A percentile compares a stretch with the other conserved stretches of the same genome.
Conservation (phyloP, 2,888 invertebrate species). For the Orchesellides sinensis region DNA sequence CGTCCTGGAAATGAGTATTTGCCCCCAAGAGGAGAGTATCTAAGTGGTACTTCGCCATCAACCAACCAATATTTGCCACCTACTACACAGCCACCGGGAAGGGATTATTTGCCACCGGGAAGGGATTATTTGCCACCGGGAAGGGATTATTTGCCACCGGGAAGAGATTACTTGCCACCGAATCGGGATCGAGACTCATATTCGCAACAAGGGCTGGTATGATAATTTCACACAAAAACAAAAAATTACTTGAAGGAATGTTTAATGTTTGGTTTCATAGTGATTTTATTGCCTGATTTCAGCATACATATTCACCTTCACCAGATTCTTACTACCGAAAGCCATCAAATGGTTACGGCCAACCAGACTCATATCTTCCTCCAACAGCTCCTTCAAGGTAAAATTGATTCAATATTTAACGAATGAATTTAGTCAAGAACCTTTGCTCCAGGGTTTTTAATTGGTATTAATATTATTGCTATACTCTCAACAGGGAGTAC, state of each 20-base stretch:
- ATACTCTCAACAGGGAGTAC: slow-evolving; percentile 11
- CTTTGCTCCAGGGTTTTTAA: no score
- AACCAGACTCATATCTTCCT: slow-evolving; percentile 49
- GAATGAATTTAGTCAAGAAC: no score
- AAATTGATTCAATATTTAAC: no score
- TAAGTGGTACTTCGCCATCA: slow-evolving; percentile 55
- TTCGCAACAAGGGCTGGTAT: slow-evolving; percentile 26
- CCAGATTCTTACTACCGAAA: slow-evolving; percentile 69
- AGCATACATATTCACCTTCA: slow-evolving; percentile 62
- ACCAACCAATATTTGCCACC: slow-evolving; percentile 62
- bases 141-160: slow-evolving; percentile 29
- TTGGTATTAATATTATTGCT: neutral
- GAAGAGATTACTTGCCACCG: slow-evolving; percentile 30
- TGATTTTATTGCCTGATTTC: slow-evolving; percentile 16
- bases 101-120: slow-evolving; percentile 30
- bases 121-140: slow-evolving; percentile 30
- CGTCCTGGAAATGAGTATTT: no score
- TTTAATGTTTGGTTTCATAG: no score
- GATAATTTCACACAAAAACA: neutral
- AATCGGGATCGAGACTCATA: slow-evolving; percentile 5
- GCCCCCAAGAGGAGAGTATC: slow-evolving; percentile 23
- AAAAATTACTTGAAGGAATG: no score
- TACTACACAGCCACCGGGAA: slow-evolving; percentile 10
- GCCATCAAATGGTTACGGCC: slow-evolving; percentile 66
- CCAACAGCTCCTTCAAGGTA: slow-evolving; percentile 25